Conservation (phyloP, 2,888 invertebrate genomes). For the Epicampocera succincta region DNA sequence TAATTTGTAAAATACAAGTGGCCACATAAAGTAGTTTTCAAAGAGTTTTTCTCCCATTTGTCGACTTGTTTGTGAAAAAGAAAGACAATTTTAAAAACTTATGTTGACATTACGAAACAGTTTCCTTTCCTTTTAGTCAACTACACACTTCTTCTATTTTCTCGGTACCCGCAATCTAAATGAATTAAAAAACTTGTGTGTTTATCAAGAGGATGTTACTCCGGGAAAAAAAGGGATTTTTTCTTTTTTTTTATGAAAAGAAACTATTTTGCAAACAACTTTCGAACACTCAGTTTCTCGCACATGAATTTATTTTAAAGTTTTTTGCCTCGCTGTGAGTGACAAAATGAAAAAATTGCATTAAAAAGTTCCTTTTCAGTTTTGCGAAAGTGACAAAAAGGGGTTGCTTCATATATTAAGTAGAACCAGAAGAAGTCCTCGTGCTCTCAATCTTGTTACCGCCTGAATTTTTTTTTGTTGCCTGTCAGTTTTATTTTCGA, state of each 20-base stretch:
- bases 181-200: slow-evolving; percentile 68
- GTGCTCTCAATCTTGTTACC: slow-evolving; percentile 23
- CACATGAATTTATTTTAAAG: slow-evolving; percentile 29
- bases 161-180: slow-evolving; percentile 62
- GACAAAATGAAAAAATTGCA: slow-evolving; percentile 62
- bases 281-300: slow-evolving; percentile 31
- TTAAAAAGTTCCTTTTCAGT: slow-evolving; percentile 37
- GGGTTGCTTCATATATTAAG: background rate
- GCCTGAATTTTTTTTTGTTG: slow-evolving; percentile 3
- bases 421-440: background rate
- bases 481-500: slow-evolving; percentile 12
- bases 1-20: slow-evolving; percentile 44
- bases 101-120: slow-evolving; percentile 60
- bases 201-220: slow-evolving; percentile 38
- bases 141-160: slow-evolving; percentile 25
- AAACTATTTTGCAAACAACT: slow-evolving; percentile 54
- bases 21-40: slow-evolving; percentile 66
- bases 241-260: background rate
- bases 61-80: slow-evolving; percentile 28
- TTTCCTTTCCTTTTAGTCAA: slow-evolving; percentile 41
- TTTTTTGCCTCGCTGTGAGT: slow-evolving; percentile 23
- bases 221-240: background rate
- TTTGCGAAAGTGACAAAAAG: slow-evolving; percentile 20
- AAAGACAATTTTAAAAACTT: slow-evolving; percentile 63
- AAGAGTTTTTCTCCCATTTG: slow-evolving; percentile 28